Base-by-base conservation (phyloP, 2,888 invertebrate species). In the Melitaea athalia region DNA sequence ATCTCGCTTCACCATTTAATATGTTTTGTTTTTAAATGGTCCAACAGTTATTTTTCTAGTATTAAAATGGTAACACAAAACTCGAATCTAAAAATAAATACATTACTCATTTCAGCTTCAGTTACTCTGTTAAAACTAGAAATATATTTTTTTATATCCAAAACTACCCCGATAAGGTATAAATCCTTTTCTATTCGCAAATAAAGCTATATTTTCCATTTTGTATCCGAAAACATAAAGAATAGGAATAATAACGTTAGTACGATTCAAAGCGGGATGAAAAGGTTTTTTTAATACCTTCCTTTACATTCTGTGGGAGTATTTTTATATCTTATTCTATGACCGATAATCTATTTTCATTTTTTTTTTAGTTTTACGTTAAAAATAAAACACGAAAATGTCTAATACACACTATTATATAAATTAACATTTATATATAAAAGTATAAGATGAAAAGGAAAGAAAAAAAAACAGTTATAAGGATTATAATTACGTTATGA, bases 151-250 rank as follows among this genome's bases (percentile, higher is more conserved):
- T 42, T 57, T 57, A 42, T 57, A n/a, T 38, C 15, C 55, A 52
- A 65, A 14, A 42, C 50, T 47, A 47, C 43, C 53, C 47, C 60
- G n/a, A 43, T 67, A 66, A 63, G 52, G 70, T 47, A 64, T 45
- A 69, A 64, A 72, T 65, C 63, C 68, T 62, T 68, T 74, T 55
- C 64, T 63, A 50, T 61, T 72, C 64, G 49, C 65, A 63, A 67
- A 47, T 68, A 62, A 74, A 76, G 71, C 72, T 69, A 73, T 77
- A 76, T 73, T 78, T 78, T 76, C 74, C 75, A 74, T 76, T 75
- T 76, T 67, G 59, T 63, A 55, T 55, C 53, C 52, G 75, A 75
- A 76, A 76, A 74, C 70, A 76, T 74, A 77, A 78, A 75, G 76
- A 73, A 70, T 63, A 67, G 68, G 72, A 74, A 72, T 69, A 73